Evolutionary conservation across 2,888 invertebrate genomes (phyloP).

Genomic region (Isotomurus palustris): DNA sequence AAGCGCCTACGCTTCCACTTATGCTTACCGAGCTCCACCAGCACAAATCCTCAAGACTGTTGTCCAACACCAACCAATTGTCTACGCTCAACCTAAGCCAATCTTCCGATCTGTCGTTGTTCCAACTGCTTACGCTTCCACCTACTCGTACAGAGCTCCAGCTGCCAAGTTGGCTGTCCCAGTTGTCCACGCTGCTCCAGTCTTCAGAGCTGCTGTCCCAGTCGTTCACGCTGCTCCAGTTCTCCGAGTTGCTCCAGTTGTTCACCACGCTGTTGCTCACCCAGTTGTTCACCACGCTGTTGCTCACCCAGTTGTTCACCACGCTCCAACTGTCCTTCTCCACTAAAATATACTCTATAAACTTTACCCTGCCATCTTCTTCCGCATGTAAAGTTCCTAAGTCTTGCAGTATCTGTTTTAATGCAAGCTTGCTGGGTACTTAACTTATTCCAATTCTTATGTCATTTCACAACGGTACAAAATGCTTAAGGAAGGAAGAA

Average conservation of each 20-base stretch:
- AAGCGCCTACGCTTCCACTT: background rate
- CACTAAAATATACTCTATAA: constrained; percentile 5
- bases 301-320: background rate
- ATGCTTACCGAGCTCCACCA: background rate
- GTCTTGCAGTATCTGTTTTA: no score
- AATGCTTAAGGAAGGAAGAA: no score
- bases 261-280: constrained; percentile 1
- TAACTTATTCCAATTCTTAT: no score
- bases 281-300: constrained; percentile 8
- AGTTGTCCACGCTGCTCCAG: constrained; percentile 9
- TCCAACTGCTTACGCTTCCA: constrained; percentile 19
- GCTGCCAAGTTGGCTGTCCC: constrained; percentile 17
- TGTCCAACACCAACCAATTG: no score
- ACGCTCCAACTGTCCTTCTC: constrained; percentile 1
- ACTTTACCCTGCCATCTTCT: no score
- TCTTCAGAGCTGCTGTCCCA: constrained; percentile 7
- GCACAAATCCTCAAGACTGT: background rate
- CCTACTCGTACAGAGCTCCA: constrained; percentile 26
- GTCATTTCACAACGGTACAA: no score
- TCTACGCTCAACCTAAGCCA: no score
- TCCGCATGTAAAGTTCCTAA: no score
- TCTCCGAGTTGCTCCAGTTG: constrained; percentile 8
- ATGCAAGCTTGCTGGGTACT: no score
- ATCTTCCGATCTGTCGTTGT: no score
- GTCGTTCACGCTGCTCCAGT: constrained; percentile 7